Conservation (phyloP, 2,797 vertebrate species). For the Danio choprae region DNA sequence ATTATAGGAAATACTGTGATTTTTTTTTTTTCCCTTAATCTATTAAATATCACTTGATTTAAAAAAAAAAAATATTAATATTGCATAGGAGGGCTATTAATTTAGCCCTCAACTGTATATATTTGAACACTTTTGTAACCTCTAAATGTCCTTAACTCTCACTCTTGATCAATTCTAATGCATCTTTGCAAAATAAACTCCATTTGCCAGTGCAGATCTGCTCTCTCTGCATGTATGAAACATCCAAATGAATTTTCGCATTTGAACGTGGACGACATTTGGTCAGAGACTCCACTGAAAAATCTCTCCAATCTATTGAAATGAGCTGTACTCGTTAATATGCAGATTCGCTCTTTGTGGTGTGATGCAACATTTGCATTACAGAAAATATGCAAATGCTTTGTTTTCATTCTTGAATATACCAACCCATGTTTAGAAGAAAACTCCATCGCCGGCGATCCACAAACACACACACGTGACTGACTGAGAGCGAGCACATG, state of each 20-base stretch:
- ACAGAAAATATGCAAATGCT: constrained; percentile 57
- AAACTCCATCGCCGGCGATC: constrained; percentile 70
- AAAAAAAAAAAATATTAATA: no score
- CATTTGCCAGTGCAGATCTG: background rate
- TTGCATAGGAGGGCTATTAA: no score
- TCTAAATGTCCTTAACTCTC: no score
- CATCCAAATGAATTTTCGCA: constrained; percentile 17
- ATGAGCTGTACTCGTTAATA: constrained; percentile 27
- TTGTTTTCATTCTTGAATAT: constrained; percentile 67
- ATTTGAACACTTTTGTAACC: no score
- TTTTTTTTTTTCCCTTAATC: no score
- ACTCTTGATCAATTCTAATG: no score
- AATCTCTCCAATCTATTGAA: constrained; percentile 27
- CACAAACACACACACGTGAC: constrained; percentile 81
- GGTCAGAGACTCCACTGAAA: constrained; percentile 12
- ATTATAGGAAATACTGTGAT: no score
- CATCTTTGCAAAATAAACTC: background rate
- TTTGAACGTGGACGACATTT: background rate
- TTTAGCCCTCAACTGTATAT: no score
- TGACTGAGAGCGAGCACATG: constrained; percentile 79
- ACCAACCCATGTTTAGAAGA: constrained; percentile 85
- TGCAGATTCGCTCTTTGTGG: constrained; percentile 27
- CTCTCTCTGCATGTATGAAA: background rate
- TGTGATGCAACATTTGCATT: constrained; percentile 60
- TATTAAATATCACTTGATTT: no score